Evolutionary conservation across 2,113 vertebrate species (phyloP), one percentile per base, ranked within the genome.

Genomic region (Lampris incognitus): DNA sequence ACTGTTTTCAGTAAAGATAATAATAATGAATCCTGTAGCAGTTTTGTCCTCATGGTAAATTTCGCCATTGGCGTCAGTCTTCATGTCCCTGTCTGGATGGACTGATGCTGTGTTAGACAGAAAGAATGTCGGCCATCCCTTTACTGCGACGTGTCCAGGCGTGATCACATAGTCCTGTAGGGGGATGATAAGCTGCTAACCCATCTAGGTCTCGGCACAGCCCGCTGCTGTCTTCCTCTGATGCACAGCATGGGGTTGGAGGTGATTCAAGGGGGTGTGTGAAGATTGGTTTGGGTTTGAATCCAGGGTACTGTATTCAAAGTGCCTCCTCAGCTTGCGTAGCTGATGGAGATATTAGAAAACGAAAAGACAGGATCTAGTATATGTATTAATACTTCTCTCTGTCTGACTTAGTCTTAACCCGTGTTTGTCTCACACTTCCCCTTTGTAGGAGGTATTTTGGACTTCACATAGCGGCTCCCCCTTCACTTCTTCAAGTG

Each of bases 291-390:
- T 60, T 39, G 38, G 6, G 24, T 46, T 8, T 37, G 24, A 40
- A 62, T 6, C 48, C 42, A 10, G 24, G 3, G 48, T 9, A 13
- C 74, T 36, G 55, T 24, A 6, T 70, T 5, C 51, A 66, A 80
- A 50, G 67, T 68, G 77, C 77, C 85, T 80, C 76, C 57, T 83
- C 76, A 11, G 67, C 63, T 51, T 60, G 5, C 44, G 49, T 2
- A 39, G 65, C 76, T 41, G 72, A 69, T 48, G 54, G 37, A 72
- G 66, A 40, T 2, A 46, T 5, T 5, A 7, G 44, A 46, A 41
- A 70, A 67, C 77, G 0, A 3, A 61, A 52, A 38, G 39, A 5
- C 39, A 54, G 2, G 7, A 7, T 62, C 54, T 74, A 50, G 59
- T 37, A 39, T 55, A 59, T 39, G 40, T 39, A 61, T 72, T 58